Evolutionary conservation across 2,113 vertebrate species (phyloP).

Genomic region (Phocoena phocoena): DNA sequence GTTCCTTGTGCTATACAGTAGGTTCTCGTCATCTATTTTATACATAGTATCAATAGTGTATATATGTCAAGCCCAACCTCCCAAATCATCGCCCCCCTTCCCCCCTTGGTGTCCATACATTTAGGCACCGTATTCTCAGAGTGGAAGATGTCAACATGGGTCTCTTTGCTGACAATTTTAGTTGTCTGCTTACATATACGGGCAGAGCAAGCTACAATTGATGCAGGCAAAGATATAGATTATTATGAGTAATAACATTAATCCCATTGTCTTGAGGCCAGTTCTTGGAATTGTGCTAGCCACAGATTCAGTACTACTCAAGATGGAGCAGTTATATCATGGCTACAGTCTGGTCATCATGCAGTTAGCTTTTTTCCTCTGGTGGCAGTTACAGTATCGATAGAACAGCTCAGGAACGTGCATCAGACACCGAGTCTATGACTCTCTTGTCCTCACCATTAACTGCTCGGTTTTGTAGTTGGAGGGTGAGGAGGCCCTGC

Average conservation of each 20-base stretch:
- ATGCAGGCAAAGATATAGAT: neutral
- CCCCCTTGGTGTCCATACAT: too few relatives aligned
- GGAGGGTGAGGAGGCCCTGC: neutral
- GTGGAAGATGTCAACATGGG: neutral
- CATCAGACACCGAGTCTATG: neutral
- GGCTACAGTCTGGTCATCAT: neutral
- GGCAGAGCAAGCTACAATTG: neutral
- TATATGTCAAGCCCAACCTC: too few relatives aligned
- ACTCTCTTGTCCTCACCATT: neutral
- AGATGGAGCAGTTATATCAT: neutral
- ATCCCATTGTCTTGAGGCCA: neutral
- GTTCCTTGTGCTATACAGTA: too few relatives aligned
- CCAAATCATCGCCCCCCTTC: too few relatives aligned
- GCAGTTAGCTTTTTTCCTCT: neutral
- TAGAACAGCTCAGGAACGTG: neutral
- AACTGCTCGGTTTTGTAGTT: neutral
- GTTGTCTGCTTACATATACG: neutral
- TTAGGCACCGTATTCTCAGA: neutral
- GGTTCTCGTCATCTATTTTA: too few relatives aligned
- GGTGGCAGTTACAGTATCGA: neutral
- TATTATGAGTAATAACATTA: neutral
- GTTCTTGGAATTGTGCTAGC: neutral
- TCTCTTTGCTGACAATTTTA: neutral
- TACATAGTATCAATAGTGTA: too few relatives aligned
- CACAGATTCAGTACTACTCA: neutral